These are phyloP conservation scores for Petrocephalus zakoni DNA, from an alignment of 2,113 vertebrate genomes.

Conservation along the genomic window DNA sequence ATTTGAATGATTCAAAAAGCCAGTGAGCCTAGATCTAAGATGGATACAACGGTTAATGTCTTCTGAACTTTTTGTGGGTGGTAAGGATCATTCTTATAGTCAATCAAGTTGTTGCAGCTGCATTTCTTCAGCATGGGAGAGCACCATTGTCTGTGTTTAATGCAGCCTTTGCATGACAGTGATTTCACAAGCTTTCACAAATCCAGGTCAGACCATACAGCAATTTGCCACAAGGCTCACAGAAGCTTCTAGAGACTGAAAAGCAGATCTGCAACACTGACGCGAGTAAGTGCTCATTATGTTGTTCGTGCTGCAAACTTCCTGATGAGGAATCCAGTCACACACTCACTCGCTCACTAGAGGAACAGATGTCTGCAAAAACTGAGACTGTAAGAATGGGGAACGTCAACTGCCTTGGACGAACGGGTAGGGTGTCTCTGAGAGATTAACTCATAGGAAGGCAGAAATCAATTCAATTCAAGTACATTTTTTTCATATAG, in stretches of 20 bases:
- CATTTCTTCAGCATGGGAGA: neutral
- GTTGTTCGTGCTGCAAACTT: neutral
- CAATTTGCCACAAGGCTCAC: neutral
- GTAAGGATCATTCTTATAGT: neutral
- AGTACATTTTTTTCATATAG: too few relatives aligned
- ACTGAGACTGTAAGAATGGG: neutral
- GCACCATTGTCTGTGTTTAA: neutral
- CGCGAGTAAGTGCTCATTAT: neutral
- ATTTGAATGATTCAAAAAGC: neutral
- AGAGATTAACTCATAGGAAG: neutral
- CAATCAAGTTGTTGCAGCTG: neutral
- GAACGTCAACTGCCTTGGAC: neutral
- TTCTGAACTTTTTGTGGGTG: neutral
- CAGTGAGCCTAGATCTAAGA: neutral
- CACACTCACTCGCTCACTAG: neutral
- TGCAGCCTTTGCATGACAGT: neutral
- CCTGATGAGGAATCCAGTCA: neutral
- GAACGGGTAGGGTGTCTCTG: neutral
- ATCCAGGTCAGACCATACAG: neutral
- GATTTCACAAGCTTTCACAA: neutral
- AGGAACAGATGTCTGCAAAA: neutral
- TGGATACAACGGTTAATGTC: neutral
- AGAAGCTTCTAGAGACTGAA: neutral
- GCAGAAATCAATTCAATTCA: too few relatives aligned
- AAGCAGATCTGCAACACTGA: neutral